Evolutionary conservation across 2,888 invertebrate species (phyloP).

Genomic region (Tenthredo notha): DNA sequence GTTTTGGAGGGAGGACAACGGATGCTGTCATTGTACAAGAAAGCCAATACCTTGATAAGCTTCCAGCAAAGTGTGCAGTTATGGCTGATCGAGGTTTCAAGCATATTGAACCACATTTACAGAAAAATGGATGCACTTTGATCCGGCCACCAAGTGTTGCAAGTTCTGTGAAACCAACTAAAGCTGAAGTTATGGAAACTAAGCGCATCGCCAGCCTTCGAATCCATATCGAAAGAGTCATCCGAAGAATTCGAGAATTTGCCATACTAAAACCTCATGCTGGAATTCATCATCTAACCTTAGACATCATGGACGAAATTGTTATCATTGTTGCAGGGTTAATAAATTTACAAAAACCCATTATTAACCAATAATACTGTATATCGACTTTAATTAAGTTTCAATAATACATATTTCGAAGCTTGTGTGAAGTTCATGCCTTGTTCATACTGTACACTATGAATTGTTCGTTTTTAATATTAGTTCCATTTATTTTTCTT

Average conservation of each 20-base stretch:
- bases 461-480: too few relatives aligned
- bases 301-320: constrained; percentile 57
- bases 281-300: constrained; percentile 58
- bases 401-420: too few relatives aligned
- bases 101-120: constrained; percentile 56
- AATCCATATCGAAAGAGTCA: constrained; percentile 68
- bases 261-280: constrained; percentile 62
- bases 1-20: constrained; percentile 61
- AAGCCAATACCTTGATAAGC: constrained; percentile 55
- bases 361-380: constrained; percentile 48
- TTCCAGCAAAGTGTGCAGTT: constrained; percentile 56
- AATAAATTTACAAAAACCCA: constrained; percentile 60
- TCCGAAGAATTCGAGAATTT: constrained; percentile 64
- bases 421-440: too few relatives aligned
- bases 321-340: constrained; percentile 59
- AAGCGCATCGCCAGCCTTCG: constrained; percentile 65
- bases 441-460: too few relatives aligned
- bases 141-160: constrained; percentile 59
- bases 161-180: constrained; percentile 55
- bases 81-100: constrained; percentile 61
- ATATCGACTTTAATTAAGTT: too few relatives aligned
- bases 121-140: constrained; percentile 52
- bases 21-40: constrained; percentile 57
- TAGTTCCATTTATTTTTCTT: too few relatives aligned
- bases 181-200: constrained; percentile 61